phyloP scores from a whole-genome alignment of 2,888 invertebrate genomes.

The Taenaris catops region DNA sequence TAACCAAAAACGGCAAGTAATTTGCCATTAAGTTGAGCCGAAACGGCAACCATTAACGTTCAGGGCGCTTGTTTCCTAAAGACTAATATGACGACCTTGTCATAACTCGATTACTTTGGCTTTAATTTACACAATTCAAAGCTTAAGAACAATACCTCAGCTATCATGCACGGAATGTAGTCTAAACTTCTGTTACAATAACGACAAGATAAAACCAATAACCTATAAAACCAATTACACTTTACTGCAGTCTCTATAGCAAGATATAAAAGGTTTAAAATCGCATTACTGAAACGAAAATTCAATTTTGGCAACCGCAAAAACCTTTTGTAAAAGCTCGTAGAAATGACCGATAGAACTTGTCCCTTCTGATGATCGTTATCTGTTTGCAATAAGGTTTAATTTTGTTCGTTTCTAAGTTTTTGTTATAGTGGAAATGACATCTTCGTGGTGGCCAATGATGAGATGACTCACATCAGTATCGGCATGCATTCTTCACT shows the following conservation, averaged over 20 bases:
- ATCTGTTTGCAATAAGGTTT: slow-evolving; percentile 26
- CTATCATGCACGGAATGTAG: slow-evolving; percentile 60
- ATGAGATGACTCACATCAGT: slow-evolving; percentile 65
- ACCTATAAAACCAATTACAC: slow-evolving; percentile 12
- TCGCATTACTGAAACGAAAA: slow-evolving; percentile 6
- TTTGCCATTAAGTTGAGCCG: no score
- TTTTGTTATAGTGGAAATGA: slow-evolving; percentile 33
- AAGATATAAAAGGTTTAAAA: slow-evolving; percentile 9
- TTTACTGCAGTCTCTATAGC: slow-evolving; percentile 14
- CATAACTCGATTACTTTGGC: slow-evolving; percentile 25
- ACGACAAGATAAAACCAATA: slow-evolving; percentile 13
- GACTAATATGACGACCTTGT: slow-evolving; percentile 20
- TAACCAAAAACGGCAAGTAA: no score
- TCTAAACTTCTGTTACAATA: slow-evolving; percentile 51
- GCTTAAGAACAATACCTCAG: slow-evolving; percentile 28
- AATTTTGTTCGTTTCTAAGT: slow-evolving; percentile 30
- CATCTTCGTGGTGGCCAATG: slow-evolving; percentile 62
- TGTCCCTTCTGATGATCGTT: slow-evolving; percentile 31
- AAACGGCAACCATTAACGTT: slow-evolving; percentile 3
- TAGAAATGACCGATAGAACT: slow-evolving; percentile 31
- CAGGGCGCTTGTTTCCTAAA: slow-evolving; percentile 13
- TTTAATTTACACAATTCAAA: slow-evolving; percentile 25
- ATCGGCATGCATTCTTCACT: slow-evolving; percentile 60
- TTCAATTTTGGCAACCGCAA: slow-evolving; percentile 27
- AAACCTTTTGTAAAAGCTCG: slow-evolving; percentile 38